Conservation (phyloP, 1,140 invertebrate species). For the Bombus fervidus region DNA sequence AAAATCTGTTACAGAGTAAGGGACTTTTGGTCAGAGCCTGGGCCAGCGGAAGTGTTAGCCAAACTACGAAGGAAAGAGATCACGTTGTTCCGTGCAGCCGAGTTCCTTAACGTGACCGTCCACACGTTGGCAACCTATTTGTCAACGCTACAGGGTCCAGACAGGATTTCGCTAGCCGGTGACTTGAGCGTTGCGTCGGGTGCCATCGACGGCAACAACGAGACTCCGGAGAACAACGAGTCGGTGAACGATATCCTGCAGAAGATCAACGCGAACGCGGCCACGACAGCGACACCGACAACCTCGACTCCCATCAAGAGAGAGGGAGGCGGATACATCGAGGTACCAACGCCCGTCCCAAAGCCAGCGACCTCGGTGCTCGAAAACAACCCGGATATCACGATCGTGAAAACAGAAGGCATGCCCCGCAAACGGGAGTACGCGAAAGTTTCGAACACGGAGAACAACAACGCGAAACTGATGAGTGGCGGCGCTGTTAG, state of each 20-base stretch:
- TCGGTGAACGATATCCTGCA: slow-evolving; percentile 77
- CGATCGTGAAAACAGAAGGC: slow-evolving; percentile 85
- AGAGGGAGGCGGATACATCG: slow-evolving; percentile 78
- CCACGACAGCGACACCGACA: slow-evolving; percentile 67
- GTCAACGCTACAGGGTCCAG: slow-evolving; percentile 84
- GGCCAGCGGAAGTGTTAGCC: slow-evolving; percentile 87
- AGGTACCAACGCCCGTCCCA: slow-evolving; percentile 75
- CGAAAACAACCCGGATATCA: slow-evolving; percentile 85
- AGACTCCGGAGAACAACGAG: slow-evolving; percentile 73
- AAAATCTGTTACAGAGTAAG: slow-evolving; percentile 83
- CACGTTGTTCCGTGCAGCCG: slow-evolving; percentile 87
- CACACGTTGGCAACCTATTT: slow-evolving; percentile 88
- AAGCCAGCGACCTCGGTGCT: slow-evolving; percentile 81
- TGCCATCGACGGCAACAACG: slow-evolving; percentile 71
- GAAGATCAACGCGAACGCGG: slow-evolving; percentile 75
- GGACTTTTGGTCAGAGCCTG: slow-evolving; percentile 90
- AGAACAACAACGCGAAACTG: slow-evolving; percentile 80
- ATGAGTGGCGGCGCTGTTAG: slow-evolving; percentile 80
- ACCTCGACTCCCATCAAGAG: slow-evolving; percentile 80
- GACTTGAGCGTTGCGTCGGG: slow-evolving; percentile 73
- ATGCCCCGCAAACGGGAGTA: slow-evolving; percentile 79
- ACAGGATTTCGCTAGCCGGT: slow-evolving; percentile 80
- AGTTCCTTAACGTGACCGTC: slow-evolving; percentile 88
- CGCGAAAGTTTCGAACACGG: slow-evolving; percentile 79
- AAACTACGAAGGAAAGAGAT: slow-evolving; percentile 89